Base-by-base conservation (phyloP, 1,140 invertebrate genomes). In the Orius insidiosus region DNA sequence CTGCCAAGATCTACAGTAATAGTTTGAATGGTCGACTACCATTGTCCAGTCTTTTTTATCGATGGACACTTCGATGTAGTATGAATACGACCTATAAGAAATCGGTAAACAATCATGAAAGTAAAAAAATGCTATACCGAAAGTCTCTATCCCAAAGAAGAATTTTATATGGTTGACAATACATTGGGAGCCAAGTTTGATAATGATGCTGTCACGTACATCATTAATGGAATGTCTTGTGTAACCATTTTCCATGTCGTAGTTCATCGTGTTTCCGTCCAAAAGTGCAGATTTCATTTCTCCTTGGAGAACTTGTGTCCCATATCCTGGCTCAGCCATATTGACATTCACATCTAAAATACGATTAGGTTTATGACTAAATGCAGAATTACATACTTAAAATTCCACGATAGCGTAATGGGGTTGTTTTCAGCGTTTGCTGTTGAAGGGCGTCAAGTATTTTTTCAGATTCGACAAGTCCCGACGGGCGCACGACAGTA, bases 1-100 rank as follows among this genome's bases (percentile, higher is more conserved):
- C 67, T 98, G 95, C 87, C 89, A 96, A 11, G 90, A 95, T 44
- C 94, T 76, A 59, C 95, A 98, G 60, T 81, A 78, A 66, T 85
- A 95, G 43, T 77, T 67, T 42, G 81, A 80, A 64, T 98, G 82
- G 67, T 98, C 90, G 36, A 95, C 74, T 24, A 98, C 79, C 48
- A 79, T 73, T 45, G 85, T 74, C 90, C 94, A 98, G 62, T 95
- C 84, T 63, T 85, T 84, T 62, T 88, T 80, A 72, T 98, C 87
- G 66, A 95, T 86, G 1, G 89, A 96, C 8, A 95, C 84, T 64
- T 98, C 92, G 49, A 98, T 78, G 58, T 80, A 96, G 64, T 98
- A 98, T 0, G 89, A 93, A 68, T 97, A 97, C 1, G 89, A 90
- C 49, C 78, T 80, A 54, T 16, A 63, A 62, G 44, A 32, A 10